Percentiles rank a stretch among this genome's conserved stretches.
These are phyloP conservation scores for Cylloceria caligata DNA, from an alignment of 2,888 invertebrate genomes.

Conservation along the genomic window DNA sequence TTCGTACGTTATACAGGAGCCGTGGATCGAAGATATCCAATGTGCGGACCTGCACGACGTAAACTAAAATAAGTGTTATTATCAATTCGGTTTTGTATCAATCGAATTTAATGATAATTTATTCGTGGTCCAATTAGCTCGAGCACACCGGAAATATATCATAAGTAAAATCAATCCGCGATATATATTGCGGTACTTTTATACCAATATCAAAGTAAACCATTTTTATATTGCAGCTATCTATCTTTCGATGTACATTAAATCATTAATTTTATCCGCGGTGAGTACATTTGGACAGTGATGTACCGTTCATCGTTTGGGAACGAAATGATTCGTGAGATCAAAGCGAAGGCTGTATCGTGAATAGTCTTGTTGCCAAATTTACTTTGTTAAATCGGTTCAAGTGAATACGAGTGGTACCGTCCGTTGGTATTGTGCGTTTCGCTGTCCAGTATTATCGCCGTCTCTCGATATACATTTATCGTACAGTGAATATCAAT, in stretches of 20 bases:
- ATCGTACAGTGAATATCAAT: constrained; percentile 12
- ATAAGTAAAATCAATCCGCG: constrained; percentile 16
- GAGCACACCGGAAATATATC: not conserved
- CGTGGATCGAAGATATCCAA: constrained; percentile 12
- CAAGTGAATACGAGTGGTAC: not conserved
- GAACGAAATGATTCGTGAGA: constrained; percentile 9
- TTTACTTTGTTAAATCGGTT: not conserved
- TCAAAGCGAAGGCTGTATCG: constrained; percentile 9
- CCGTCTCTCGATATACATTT: constrained; percentile 42
- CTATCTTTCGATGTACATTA: no score
- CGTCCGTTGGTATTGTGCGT: not conserved
- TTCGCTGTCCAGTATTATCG: constrained; percentile 43
- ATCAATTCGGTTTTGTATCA: not conserved
- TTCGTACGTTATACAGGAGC: constrained; percentile 53
- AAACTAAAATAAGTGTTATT: not conserved
- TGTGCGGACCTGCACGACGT: not conserved
- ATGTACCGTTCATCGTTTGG: not conserved
- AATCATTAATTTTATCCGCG: not conserved
- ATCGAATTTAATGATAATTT: not conserved
- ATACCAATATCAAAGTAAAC: constrained; percentile 34
- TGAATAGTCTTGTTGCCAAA: constrained; percentile 8
- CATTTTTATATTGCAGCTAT: constrained; percentile 46
- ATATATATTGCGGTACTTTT: constrained; percentile 29
- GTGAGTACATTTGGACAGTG: not conserved
- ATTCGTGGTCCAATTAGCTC: constrained; percentile 21